Evolutionary conservation across 1,140 invertebrate species (phyloP), one percentile per base, ranked within the genome.

Genomic region (Bombus pyrosoma): DNA sequence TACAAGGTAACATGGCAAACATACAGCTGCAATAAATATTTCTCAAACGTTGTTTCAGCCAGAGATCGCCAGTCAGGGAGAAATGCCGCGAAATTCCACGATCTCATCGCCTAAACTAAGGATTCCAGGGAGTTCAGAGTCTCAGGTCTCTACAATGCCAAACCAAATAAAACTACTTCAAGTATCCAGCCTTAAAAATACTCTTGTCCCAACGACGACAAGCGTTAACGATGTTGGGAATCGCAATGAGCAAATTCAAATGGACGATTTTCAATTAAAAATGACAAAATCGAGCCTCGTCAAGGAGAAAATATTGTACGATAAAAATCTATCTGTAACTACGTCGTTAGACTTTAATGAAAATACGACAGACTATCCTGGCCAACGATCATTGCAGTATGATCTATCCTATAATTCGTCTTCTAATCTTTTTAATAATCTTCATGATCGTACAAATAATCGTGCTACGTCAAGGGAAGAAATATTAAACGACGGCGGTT

Each of bases 201-300:
- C 62, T 74, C 43, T 76, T 9, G 28, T 76, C 18, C 53, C 72
- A 18, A 77, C 25, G 25, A 77, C 25, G 18, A 39, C 74, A 13
- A 75, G 47, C 1, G 39, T 37, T 6, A 86, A 81, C 18, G n/a
- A 62, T 12, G 43, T n/a, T 9, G 62, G 53, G 15, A 75, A 75
- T 69, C 22, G 59, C 10, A 57, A 39, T 4, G 37, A 77, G 76
- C 6, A 43, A 22, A n/a, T 62, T 13, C 39, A 43, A 15, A 41
- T 73, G 1, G 79, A 83, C 4, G 28, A 57, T 62, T 57, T 69
- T 25, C 75, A 15, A 2, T 87, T 47, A 75, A 79, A 39, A 78
- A 83, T 39, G 57, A 79, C 32, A 83, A 83, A n/a, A 53, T 83
- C 13, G 2, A 88, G 18, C 41, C 64, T 57, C 0, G 39, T 87